Percentiles rank a stretch among this genome's conserved stretches.
Evolutionary conservation across 2,888 invertebrate genomes (phyloP).

Genomic region (Sphaeridia pumilis): DNA sequence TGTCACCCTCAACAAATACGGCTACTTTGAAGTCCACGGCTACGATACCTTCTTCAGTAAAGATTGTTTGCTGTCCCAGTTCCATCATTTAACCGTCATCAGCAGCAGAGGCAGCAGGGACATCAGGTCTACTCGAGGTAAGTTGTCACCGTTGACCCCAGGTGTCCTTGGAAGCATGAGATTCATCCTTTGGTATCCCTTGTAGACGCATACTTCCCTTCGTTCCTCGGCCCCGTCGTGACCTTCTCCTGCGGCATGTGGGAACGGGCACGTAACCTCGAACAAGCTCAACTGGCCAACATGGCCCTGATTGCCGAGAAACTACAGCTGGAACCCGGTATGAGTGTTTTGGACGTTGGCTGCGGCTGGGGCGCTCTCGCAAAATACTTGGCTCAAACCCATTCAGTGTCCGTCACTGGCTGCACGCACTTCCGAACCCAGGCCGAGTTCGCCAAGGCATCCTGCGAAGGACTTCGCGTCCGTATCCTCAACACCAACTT

Average conservation of each 20-base stretch:
- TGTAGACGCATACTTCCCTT: too few relatives aligned
- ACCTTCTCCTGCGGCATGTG: conserved; percentile 19
- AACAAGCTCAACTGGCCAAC: conserved; percentile 16
- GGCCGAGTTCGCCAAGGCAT: not conserved
- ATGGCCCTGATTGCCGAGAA: conserved; percentile 14
- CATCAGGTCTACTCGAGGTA: not conserved
- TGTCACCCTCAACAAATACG: not conserved
- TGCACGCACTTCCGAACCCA: not conserved
- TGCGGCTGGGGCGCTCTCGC: conserved; percentile 19
- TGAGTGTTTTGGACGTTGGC: conserved; percentile 3
- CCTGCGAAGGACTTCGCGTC: not conserved
- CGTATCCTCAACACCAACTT: conserved; percentile 1
- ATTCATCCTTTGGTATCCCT: conserved; percentile 3
- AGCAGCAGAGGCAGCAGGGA: too few relatives aligned
- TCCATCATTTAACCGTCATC: too few relatives aligned
- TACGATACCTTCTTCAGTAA: too few relatives aligned
- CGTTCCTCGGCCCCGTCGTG: conserved; percentile 13
- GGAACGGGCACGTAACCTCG: conserved; percentile 12
- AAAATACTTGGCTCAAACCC: not conserved
- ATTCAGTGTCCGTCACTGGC: not conserved
- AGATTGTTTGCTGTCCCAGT: too few relatives aligned
- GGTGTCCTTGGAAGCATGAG: not conserved
- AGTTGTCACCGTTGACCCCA: not conserved
- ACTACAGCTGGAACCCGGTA: conserved; percentile 1
- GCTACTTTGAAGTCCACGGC: not conserved